Percentiles rank a stretch among this genome's conserved stretches.
Evolutionary conservation across 2,888 invertebrate genomes (phyloP).

Genomic region (Druceiella hillmani): DNA sequence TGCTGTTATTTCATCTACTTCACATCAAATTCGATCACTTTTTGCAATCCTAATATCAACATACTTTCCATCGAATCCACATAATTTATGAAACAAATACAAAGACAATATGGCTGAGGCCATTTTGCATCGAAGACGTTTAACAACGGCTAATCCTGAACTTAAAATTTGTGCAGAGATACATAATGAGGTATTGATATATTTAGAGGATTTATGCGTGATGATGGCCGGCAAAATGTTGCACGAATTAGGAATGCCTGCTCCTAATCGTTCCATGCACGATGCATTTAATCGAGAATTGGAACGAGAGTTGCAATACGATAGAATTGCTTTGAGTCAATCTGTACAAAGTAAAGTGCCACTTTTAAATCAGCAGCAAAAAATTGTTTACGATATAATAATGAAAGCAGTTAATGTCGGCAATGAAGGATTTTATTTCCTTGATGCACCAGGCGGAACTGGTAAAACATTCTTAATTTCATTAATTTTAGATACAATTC

Average conservation of each 20-base stretch:
- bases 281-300: slow-evolving; percentile 15
- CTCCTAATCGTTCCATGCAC: slow-evolving; percentile 10
- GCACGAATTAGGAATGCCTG: slow-evolving; percentile 17
- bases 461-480: slow-evolving; percentile 32
- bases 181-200: slow-evolving; percentile 22
- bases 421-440: too few species aligned
- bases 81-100: slow-evolving; percentile 17
- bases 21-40: slow-evolving; percentile 14
- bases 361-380: slow-evolving; percentile 17
- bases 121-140: slow-evolving; percentile 14
- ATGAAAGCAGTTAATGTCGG: slow-evolving; percentile 20
- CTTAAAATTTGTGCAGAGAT: slow-evolving; percentile 15
- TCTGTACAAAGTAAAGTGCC: slow-evolving; percentile 11
- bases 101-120: slow-evolving; percentile 18
- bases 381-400: slow-evolving; percentile 13
- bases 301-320: slow-evolving; percentile 20
- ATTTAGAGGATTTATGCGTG: slow-evolving; percentile 22
- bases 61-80: slow-evolving; percentile 14
- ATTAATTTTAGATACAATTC: slow-evolving; percentile 28
- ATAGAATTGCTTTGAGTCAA: slow-evolving; percentile 14
- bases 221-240: too few species aligned
- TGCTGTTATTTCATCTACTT: slow-evolving; percentile 12
- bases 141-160: slow-evolving; percentile 9
- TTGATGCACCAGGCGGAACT: too few species aligned
- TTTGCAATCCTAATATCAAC: slow-evolving; percentile 17